Evolutionary conservation across 2,888 invertebrate species (phyloP).

Genomic region (Morpho helenor): DNA sequence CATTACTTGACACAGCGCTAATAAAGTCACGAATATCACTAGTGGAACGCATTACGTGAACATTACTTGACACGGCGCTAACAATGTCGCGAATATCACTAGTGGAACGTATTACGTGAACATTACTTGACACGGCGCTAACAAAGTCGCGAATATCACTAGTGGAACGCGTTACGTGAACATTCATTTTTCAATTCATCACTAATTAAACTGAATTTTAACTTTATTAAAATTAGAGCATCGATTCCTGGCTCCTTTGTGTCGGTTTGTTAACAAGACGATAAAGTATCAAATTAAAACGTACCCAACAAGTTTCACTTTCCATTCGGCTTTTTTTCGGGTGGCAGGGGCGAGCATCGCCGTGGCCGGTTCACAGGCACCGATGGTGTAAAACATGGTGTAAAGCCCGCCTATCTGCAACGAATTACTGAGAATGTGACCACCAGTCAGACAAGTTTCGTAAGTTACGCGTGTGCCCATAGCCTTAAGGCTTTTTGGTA

Average conservation of each 20-base stretch:
- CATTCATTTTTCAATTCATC: too few relatives aligned
- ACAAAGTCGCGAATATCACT: too few relatives aligned
- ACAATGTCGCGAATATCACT: too few relatives aligned
- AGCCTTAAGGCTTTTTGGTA: constrained; percentile 43
- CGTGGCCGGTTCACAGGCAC: constrained; percentile 25
- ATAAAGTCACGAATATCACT: too few relatives aligned
- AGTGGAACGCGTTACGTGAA: too few relatives aligned
- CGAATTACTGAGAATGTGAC: constrained; percentile 63
- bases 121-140: too few relatives aligned
- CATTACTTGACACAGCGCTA: too few relatives aligned
- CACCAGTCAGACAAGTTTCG: constrained; percentile 55
- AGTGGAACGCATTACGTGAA: too few relatives aligned
- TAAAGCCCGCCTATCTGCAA: constrained; percentile 43
- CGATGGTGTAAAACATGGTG: constrained; percentile 43
- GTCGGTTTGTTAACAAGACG: not conserved
- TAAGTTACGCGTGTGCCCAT: constrained; percentile 41
- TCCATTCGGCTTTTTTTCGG: constrained; percentile 1
- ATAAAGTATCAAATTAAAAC: constrained; percentile 1
- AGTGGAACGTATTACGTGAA: too few relatives aligned
- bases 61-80: too few relatives aligned
- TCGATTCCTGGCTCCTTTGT: not conserved
- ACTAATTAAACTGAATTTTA: too few relatives aligned
- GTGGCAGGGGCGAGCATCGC: not conserved
- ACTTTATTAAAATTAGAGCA: constrained; percentile 24
- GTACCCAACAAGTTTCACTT: constrained; percentile 13